Base-by-base conservation (phyloP, 2,113 vertebrate species). In the Gymnocephalus cernua region DNA sequence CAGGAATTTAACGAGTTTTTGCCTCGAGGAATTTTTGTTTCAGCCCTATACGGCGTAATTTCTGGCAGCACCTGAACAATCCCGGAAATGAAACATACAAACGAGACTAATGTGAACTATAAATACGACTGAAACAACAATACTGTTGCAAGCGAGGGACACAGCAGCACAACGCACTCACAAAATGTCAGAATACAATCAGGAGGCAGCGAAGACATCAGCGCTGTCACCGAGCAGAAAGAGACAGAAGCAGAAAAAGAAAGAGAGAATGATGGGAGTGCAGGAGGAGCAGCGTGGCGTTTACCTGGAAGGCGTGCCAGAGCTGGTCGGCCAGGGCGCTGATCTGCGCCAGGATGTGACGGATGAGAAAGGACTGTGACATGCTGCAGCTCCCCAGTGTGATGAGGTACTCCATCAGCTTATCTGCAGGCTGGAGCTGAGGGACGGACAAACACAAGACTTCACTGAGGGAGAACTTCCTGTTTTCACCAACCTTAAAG, bases 221-320 rank as follows among this genome's bases (percentile, higher is more conserved):
- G 16, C 4, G 19, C 8, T 44, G 68, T 38, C 53, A 18, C 11
- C 0, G 29, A 79, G 82, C 54, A 35, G 69, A 12, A 56, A 54
- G 15, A 32, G 15, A n/a, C 21, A 27, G 4, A 66, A 62, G 32
- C 32, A 32, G 19, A 21, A 45, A 35, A 47, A 23, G 54, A 6
- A 25, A 25, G 16, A 9, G 14, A 25, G 48, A 7, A 15, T 4
- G 18, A 57, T 4, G 41, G 4, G 32, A 16, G 21, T 18, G 64
- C 16, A 38, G 16, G 38, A 14, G 62, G 23, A 19, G 61, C 45
- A 15, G 56, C 3, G 61, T 38, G 32, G 44, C 5, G 41, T 71
- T 86, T 95, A 98, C 97, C 97, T 98, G 95, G 75, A 84, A 75
- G 75, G 89, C 68, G 58, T 93, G 81, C 90, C 88, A 90, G 29